A percentile compares a stretch with the other conserved stretches of the same genome.
Conservation (phyloP, 1,140 invertebrate species). For the Calephelis virginiensis region DNA sequence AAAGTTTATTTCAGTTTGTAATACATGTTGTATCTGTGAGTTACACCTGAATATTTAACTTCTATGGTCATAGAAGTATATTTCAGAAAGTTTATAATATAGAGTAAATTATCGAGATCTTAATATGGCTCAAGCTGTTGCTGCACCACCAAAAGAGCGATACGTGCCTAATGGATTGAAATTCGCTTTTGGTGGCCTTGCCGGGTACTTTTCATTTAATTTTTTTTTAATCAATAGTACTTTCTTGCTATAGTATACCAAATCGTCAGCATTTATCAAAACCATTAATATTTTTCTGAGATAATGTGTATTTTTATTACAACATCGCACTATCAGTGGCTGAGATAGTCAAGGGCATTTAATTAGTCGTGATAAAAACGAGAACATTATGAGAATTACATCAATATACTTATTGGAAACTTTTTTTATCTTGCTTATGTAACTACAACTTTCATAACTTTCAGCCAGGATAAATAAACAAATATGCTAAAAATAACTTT, state of each 20-base stretch:
- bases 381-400: slow-evolving; percentile 5
- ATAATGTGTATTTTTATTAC: background rate
- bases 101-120: background rate
- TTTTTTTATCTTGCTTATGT: background rate
- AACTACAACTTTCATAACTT: background rate
- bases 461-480: too few species aligned
- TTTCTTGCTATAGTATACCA: slow-evolving; percentile 36
- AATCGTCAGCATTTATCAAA: background rate
- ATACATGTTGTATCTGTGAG: background rate
- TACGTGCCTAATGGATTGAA: slow-evolving; percentile 82
- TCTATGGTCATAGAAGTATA: background rate
- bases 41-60: background rate
- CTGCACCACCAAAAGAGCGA: slow-evolving; percentile 48
- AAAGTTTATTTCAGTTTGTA: slow-evolving; percentile 5
- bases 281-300: background rate
- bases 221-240: slow-evolving; percentile 43
- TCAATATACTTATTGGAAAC: background rate
- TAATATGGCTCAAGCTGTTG: slow-evolving; percentile 46
- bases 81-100: background rate
- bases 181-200: slow-evolving; percentile 82
- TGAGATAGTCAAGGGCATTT: slow-evolving; percentile 8
- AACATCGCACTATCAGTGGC: background rate
- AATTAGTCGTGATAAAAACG: background rate
- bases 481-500: too few species aligned
- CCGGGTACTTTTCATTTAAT: slow-evolving; percentile 81